These are phyloP conservation scores for Plestiodon gilberti DNA, from an alignment of 2,113 vertebrate genomes.

Conservation along the genomic window DNA sequence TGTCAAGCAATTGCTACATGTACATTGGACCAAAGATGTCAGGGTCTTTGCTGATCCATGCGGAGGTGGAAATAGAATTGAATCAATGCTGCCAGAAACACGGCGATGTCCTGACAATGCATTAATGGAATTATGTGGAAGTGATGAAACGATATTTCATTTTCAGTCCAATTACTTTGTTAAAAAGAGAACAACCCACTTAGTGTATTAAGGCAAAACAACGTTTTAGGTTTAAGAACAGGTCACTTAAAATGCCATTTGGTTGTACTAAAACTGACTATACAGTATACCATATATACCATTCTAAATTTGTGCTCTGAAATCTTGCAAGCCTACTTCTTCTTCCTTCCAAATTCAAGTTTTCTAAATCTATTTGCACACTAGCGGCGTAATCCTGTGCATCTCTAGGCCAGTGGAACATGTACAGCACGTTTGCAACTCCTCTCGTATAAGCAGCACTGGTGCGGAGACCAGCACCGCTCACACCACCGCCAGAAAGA, in stretches of 20 bases:
- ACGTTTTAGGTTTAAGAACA: not conserved
- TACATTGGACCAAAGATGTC: conserved; percentile 19
- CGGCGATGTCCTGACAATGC: conserved; percentile 47
- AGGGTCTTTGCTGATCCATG: conserved; percentile 38
- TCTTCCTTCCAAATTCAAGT: not conserved
- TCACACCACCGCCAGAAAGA: too few species aligned
- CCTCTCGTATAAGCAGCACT: too few species aligned
- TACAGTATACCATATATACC: too few species aligned
- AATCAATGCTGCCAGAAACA: conserved; percentile 47
- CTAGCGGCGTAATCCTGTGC: too few species aligned
- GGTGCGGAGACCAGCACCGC: too few species aligned
- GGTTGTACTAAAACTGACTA: not conserved
- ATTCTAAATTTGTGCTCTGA: not conserved
- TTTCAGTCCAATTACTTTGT: conserved; percentile 12
- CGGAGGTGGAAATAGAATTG: conserved; percentile 67
- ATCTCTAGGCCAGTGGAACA: too few species aligned
- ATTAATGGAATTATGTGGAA: conserved; percentile 34
- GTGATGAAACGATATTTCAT: conserved; percentile 35
- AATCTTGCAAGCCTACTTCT: not conserved
- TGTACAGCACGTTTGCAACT: too few species aligned
- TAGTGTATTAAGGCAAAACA: not conserved
- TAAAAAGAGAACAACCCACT: not conserved
- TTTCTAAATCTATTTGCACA: not conserved
- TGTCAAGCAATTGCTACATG: conserved; percentile 13
- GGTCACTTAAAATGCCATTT: not conserved